A percentile compares a stretch with the other conserved stretches of the same genome.
These are phyloP conservation scores for Empidonax traillii DNA, from an alignment of 2,113 vertebrate species.

Conservation along the genomic window DNA sequence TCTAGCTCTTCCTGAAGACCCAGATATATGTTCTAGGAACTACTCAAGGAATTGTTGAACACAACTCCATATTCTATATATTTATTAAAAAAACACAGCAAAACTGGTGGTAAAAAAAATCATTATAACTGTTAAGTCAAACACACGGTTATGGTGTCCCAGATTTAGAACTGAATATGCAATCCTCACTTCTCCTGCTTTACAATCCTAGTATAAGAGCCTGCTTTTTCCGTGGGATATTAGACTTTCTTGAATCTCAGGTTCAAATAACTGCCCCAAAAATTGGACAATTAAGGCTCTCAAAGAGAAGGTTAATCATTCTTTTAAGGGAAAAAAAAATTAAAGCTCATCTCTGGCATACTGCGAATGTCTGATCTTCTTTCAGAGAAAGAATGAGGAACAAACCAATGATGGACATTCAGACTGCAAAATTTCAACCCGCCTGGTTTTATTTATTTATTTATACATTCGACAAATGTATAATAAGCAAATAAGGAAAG, in stretches of 20 bases:
- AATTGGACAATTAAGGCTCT: accelerated
- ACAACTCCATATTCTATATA: neutral
- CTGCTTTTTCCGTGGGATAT: neutral
- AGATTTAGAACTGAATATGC: neutral
- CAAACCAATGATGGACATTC: neutral
- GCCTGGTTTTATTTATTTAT: neutral
- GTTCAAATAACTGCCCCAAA: neutral
- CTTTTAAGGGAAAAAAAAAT: neutral
- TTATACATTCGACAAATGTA: neutral
- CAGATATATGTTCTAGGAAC: neutral
- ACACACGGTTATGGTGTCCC: neutral
- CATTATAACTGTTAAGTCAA: neutral
- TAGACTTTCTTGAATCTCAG: neutral
- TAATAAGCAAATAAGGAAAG: neutral
- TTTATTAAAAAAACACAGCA: neutral
- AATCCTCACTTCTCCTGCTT: neutral
- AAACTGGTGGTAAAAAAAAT: neutral
- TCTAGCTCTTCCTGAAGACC: neutral
- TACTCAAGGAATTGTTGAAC: neutral
- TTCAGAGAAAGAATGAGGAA: neutral
- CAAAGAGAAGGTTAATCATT: neutral
- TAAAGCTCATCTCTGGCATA: neutral
- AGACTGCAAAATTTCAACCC: neutral
- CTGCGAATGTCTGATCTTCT: neutral
- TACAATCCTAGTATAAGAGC: neutral